phyloP scores from a whole-genome alignment of 2,113 vertebrate genomes.

The Melospiza melodia region DNA sequence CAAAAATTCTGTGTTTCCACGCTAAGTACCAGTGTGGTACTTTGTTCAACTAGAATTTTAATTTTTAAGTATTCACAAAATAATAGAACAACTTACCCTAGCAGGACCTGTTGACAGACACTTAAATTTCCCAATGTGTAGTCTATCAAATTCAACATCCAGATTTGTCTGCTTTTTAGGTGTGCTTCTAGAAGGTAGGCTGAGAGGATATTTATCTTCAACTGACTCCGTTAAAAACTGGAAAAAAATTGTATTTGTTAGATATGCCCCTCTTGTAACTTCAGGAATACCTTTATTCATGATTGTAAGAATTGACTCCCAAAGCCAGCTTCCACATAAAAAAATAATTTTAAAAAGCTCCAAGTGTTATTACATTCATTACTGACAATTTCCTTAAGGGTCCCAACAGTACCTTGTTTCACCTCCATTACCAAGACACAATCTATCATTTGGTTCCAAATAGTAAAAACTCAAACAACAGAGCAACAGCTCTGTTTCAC shows the following conservation, averaged over 20 bases:
- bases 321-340: neutral
- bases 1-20: neutral
- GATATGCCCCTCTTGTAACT: neutral
- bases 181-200: slow-evolving; percentile 36
- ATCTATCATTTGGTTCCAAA: neutral
- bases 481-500: neutral
- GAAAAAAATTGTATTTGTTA: neutral
- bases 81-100: slow-evolving; percentile 69
- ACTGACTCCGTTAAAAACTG: slow-evolving; percentile 57
- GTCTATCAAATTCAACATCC: slow-evolving; percentile 68
- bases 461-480: neutral
- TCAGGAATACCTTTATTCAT: neutral
- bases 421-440: neutral
- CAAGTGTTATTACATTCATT: neutral
- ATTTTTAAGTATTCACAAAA: neutral
- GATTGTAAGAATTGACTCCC: neutral
- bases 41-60: neutral
- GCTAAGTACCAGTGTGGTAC: neutral
- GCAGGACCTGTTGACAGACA: slow-evolving; percentile 68
- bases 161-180: slow-evolving; percentile 25
- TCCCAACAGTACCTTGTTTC: neutral
- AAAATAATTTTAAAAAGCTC: neutral
- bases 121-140: slow-evolving; percentile 76
- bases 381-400: neutral
- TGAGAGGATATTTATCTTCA: slow-evolving; percentile 11